These are phyloP conservation scores for Platysternon megacephalum DNA, from an alignment of 2,113 vertebrate genomes.

Conservation along the genomic window DNA sequence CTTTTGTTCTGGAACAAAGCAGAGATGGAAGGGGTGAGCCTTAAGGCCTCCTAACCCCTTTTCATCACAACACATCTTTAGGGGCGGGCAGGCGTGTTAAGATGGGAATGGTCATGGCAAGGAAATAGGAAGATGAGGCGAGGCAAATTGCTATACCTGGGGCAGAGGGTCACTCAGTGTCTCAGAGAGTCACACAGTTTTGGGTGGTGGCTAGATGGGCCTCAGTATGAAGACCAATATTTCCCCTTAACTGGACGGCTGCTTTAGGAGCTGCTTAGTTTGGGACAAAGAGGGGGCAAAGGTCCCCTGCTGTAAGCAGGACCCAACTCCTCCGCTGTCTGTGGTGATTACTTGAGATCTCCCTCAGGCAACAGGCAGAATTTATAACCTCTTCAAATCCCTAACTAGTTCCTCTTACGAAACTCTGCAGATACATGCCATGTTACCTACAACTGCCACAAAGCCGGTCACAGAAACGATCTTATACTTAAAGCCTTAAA, in stretches of 20 bases:
- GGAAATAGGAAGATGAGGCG: not conserved
- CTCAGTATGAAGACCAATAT: not conserved
- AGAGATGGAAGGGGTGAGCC: not conserved
- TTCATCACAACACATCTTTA: not conserved
- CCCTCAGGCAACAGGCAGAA: not conserved
- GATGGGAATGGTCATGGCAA: not conserved
- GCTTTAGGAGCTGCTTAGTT: not conserved
- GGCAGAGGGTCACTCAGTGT: not conserved
- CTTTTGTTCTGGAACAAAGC: not conserved
- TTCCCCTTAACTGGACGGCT: not conserved
- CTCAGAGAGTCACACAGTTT: not conserved
- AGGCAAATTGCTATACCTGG: not conserved
- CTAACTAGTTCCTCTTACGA: not conserved
- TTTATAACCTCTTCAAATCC: not conserved
- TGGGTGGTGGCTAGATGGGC: not conserved
- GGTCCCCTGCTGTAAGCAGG: not conserved
- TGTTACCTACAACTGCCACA: not conserved
- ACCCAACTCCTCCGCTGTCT: not conserved
- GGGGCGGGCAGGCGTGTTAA: not conserved
- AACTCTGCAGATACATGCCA: not conserved
- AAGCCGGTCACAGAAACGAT: not conserved
- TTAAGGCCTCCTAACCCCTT: not conserved
- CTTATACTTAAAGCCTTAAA: not conserved
- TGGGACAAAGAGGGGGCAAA: not conserved
- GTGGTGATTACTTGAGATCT: not conserved